These are phyloP conservation scores for Diadumene lineata DNA, from an alignment of 92 coral and sea anemone genomes.

Conservation along the genomic window DNA sequence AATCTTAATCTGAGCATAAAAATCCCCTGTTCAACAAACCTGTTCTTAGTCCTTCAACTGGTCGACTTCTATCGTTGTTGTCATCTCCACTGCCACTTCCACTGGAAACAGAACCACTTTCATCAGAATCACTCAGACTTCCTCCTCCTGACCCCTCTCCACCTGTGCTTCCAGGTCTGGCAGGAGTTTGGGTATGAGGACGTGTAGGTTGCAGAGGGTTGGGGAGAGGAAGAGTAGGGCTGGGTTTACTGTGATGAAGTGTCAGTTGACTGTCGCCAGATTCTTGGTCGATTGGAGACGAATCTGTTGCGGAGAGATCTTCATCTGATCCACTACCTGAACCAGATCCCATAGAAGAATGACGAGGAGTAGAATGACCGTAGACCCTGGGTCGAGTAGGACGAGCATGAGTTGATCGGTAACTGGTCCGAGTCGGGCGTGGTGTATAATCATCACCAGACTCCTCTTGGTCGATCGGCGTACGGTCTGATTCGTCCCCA, in stretches of 20 bases:
- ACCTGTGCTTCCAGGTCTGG: background rate
- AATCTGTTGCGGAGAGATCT: background rate
- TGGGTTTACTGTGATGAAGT: too few species aligned
- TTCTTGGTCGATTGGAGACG: slow-evolving; percentile 32
- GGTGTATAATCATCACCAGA: slow-evolving; percentile 31
- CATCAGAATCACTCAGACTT: background rate
- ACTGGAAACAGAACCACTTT: slow-evolving; percentile 12
- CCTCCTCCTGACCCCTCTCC: slow-evolving; percentile 1
- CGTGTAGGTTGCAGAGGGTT: slow-evolving; percentile 11
- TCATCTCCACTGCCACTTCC: slow-evolving; percentile 4
- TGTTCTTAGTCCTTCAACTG: slow-evolving; percentile 24
- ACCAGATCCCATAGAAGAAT: background rate
- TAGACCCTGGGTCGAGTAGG: background rate
- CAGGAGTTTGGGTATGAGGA: background rate
- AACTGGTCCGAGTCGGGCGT: background rate
- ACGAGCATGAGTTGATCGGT: too few species aligned
- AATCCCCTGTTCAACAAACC: slow-evolving; percentile 18
- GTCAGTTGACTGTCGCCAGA: slow-evolving; percentile 52
- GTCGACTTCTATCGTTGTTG: slow-evolving; percentile 27
- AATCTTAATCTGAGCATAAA: too few species aligned
- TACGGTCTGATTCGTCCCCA: background rate
- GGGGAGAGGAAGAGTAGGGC: too few species aligned
- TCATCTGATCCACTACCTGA: background rate
- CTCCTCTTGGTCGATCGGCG: slow-evolving; percentile 39
- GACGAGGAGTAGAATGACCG: background rate